Evolutionary conservation across 2,113 vertebrate species (phyloP), one percentile per base, ranked within the genome.

Genomic region (Lathamus discolor): DNA sequence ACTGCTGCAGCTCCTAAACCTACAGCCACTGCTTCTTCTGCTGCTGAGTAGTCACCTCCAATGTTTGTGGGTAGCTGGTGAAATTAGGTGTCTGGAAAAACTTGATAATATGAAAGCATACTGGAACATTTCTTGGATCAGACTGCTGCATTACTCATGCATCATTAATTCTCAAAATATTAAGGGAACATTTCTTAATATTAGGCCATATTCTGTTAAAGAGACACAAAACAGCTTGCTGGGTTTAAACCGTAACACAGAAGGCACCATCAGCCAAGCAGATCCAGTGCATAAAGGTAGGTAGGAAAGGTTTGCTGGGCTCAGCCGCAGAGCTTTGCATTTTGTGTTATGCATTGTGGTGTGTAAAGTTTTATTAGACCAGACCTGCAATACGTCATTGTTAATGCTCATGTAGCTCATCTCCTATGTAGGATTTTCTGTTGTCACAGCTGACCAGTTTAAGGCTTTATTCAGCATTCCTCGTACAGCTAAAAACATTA

Each of bases 111-210:
- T 2, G 37, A 63, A 91, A 92, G 64, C 37, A 78, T 31, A 43
- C 73, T 81, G 90, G 93, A 90, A 90, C 82, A 48, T 94, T 95
- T 93, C 64, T 96, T 97, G 95, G 96, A 93, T 48, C 75, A 13
- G 76, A n/a, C 67, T 66, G 23, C 61, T 74, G 93, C 90, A 93
- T 96, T 95, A 96, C 94, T 96, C 95, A 97, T 83, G 88, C 41
- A 1, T 49, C 92, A 64, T 92, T 96, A 86, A 86, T 93, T 94
- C 95, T 78, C 69, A 33, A 88, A 76, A 90, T 88, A 84, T 92
- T 92, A 68, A 93, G 72, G 90, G 85, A 96, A 94, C 79, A 68
- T 96, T 96, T 96, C 92, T 76, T 88, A 81, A 43, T 51, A 25
- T 52, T 37, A 73, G 88, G 55, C 79, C 1, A 0, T 37, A 10